These are phyloP conservation scores for Euwallacea similis DNA, from an alignment of 1,140 invertebrate species.

Conservation along the genomic window DNA sequence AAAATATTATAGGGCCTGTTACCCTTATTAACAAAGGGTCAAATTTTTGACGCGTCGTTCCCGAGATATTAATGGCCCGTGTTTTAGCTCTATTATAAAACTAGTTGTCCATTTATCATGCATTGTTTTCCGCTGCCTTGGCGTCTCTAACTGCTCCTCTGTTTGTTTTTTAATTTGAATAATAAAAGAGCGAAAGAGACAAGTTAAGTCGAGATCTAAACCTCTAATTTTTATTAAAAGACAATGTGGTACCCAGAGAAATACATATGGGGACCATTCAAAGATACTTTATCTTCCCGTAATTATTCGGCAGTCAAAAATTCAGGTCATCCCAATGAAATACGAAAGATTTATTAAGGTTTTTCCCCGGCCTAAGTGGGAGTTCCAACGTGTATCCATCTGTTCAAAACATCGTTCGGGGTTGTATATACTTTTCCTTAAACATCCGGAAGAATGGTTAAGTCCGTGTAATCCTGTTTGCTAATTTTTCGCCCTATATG, in stretches of 20 bases:
- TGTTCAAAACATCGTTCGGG: conserved; percentile 26
- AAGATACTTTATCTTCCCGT: too few relatives aligned
- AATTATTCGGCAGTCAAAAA: too few relatives aligned
- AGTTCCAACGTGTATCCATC: conserved; percentile 22
- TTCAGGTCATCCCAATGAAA: too few relatives aligned
- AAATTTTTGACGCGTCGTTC: conserved; percentile 39
- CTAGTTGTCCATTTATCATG: conserved; percentile 42
- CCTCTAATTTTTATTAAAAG: not conserved
- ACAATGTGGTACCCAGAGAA: too few relatives aligned
- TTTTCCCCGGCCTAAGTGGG: not conserved
- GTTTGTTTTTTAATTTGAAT: conserved; percentile 12
- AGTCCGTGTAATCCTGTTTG: conserved; percentile 37
- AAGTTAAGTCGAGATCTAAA: not conserved
- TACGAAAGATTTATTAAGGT: too few relatives aligned
- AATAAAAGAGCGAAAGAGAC: not conserved
- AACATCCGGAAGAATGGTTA: conserved; percentile 36
- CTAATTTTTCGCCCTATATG: conserved; percentile 36
- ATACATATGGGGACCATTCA: too few relatives aligned
- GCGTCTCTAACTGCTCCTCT: conserved; percentile 7
- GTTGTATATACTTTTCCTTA: conserved; percentile 19
- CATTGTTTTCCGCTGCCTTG: conserved; percentile 33
- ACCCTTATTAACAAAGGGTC: conserved; percentile 40
- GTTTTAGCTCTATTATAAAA: conserved; percentile 23
- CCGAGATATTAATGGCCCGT: conserved; percentile 37
- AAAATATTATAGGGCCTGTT: conserved; percentile 36